Base-by-base conservation (phyloP, 2,888 invertebrate genomes). In the Athalia rosae region DNA sequence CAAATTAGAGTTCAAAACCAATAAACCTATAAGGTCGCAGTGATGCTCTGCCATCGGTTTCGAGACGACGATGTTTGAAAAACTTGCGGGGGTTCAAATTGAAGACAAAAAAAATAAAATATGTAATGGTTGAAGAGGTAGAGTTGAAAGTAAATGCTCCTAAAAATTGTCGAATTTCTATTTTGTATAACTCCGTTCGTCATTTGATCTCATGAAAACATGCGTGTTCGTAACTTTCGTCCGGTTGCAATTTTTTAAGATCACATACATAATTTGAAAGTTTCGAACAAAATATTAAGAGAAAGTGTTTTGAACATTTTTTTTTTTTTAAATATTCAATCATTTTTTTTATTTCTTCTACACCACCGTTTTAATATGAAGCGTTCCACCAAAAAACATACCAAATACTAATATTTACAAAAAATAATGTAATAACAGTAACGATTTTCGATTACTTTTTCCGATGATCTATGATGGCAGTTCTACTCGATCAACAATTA, bases 271-370 rank as follows among this genome's bases (percentile, higher is more conserved):
- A 50, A 53, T 41, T 50, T 28, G 50, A 67, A 67, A 28, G 50
- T 41, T 11, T 53, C 28, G 50, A 8, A 67, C 66, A 67, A 67
- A 67, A 50, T 50, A n/a, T n/a, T n/a, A 50, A 53, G 67, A 50
- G 67, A 67, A 67, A 67, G 67, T 53, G 50, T 15, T 28, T 28
- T 67, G 50, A 67, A 67, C 28, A 66, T 48, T 41, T 15, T n/a
- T 8, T 67, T 15, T 53, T 67, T 50, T 43, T 5, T 50, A 43
- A n/a, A n/a, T 28, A 28, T 28, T 28, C 28, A 28, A 28, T 28
- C 2, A 28, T 28, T 28, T 28, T 28, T 28, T 1, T 28, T 28
- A 28, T 28, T 28, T 28, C 2, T 28, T 28, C 28, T 28, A 28
- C 28, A 28, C 0, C 2, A 28, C 28, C 28, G 28, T 28, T 28